Evolutionary conservation across 2,113 vertebrate species (phyloP), one percentile per base, ranked within the genome.

Genomic region (Tamias sibiricus): DNA sequence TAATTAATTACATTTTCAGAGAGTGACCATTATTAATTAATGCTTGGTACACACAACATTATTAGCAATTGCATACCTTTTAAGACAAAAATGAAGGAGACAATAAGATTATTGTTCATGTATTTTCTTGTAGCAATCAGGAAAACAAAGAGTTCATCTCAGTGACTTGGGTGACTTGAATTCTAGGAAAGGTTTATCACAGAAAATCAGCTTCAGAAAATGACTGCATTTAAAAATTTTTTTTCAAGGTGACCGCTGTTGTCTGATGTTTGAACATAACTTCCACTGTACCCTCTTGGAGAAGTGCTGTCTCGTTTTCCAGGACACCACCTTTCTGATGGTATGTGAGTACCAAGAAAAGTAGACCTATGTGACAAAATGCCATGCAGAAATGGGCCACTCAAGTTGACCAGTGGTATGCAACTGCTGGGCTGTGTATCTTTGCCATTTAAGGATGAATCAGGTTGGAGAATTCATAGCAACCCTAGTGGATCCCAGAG

Each of bases 171-270:
- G 40, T 85, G 68, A 75, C 81, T 94, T 74, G 96, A 77, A 72
- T 94, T 91, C 57, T 49, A 71, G 62, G 28, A 83, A 94, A 94
- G 89, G 20, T 72, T 91, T 32, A 10, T 88, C 57, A 90, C 44
- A 93, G 95, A 71, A 75, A 93, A 71, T 87, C 52, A 81, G 62
- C 64, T 69, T 86, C 57, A 49, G 83, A 71, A 76, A 83, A 76
- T 37, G 24, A 74, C 52, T 28, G 9, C 54, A 40, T 2, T 87
- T 90, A n/a, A 77, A 85, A 94, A 91, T 26, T 28, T 4, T 30
- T 94, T 81, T 85, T 40, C 59, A 91, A 87, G 71, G 42, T 94
- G 79, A 59, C 20, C 40, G 24, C 28, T 68, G 11, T 28, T 64
- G 13, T 42, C 68, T 24, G 20, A 44, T 90, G 44, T 35, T 37